phyloP scores from a whole-genome alignment of 1,140 invertebrate genomes.

The Pentalonia nigronervosa region DNA sequence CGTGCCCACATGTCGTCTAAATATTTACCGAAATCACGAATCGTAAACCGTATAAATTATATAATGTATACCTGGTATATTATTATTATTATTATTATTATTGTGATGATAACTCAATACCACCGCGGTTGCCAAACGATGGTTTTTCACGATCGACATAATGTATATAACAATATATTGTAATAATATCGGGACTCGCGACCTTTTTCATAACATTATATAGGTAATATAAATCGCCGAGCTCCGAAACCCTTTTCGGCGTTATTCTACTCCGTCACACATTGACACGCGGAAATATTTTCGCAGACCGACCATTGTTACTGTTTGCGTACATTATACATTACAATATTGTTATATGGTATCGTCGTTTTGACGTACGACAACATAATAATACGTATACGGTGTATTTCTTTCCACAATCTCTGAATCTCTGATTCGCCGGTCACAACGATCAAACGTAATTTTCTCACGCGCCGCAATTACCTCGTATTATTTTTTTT shows the following conservation, averaged over 20 bases:
- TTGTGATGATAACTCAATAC: conserved; percentile 2
- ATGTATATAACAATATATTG: too few relatives aligned
- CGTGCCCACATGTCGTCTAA: not conserved
- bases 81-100: not conserved
- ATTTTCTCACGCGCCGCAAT: not conserved
- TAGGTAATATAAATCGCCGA: not conserved
- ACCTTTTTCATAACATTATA: not conserved
- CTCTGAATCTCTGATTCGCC: not conserved
- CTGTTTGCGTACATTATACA: not conserved
- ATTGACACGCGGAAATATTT: not conserved
- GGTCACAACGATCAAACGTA: not conserved
- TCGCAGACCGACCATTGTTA: not conserved
- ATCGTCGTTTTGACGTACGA: not conserved
- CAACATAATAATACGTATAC: conserved; percentile 1
- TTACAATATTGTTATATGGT: not conserved
- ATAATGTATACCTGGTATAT: not conserved
- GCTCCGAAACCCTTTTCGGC: not conserved
- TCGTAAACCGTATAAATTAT: not conserved
- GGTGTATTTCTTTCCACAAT: not conserved
- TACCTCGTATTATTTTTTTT: not conserved
- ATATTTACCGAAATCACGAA: not conserved
- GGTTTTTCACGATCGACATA: not conserved
- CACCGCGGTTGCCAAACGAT: not conserved
- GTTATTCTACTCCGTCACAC: not conserved
- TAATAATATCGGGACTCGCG: not conserved